phyloP scores from a whole-genome alignment of 2,797 vertebrate species.

The Melanotaenia pygmaea region DNA sequence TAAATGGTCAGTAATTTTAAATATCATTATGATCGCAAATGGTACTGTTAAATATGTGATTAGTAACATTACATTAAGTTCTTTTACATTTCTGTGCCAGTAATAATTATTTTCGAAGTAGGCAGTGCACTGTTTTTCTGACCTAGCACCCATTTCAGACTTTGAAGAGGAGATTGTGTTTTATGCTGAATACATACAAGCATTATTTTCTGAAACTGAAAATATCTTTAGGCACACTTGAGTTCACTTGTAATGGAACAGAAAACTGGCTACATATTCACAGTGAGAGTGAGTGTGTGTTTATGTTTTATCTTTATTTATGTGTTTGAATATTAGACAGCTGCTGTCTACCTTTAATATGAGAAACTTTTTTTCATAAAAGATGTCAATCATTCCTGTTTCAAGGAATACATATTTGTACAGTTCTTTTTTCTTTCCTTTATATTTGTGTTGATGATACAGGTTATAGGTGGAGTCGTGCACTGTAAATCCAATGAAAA shows the following conservation, averaged over 20 bases:
- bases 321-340: slow-evolving; percentile 62
- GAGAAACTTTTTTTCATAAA: slow-evolving; percentile 80
- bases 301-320: slow-evolving; percentile 64
- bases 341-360: slow-evolving; percentile 74
- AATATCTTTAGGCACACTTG: slow-evolving; percentile 33
- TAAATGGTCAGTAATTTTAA: slow-evolving; percentile 32
- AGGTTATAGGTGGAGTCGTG: slow-evolving; percentile 62
- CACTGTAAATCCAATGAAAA: slow-evolving; percentile 70
- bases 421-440: slow-evolving; percentile 57
- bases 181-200: slow-evolving; percentile 50
- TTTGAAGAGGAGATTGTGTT: slow-evolving; percentile 41
- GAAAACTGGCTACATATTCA: slow-evolving; percentile 67
- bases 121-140: slow-evolving; percentile 58
- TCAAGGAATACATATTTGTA: slow-evolving; percentile 83
- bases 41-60: slow-evolving; percentile 25
- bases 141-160: slow-evolving; percentile 24
- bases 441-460: slow-evolving; percentile 57
- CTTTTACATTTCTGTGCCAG: slow-evolving; percentile 43
- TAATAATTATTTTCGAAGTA: slow-evolving; percentile 49
- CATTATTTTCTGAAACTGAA: slow-evolving; percentile 46
- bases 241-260: slow-evolving; percentile 44
- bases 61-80: slow-evolving; percentile 19
- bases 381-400: slow-evolving; percentile 85
- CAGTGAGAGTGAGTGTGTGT: slow-evolving; percentile 34
- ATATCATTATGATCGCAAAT: slow-evolving; percentile 10